Conservation (phyloP, 2,113 vertebrate species). For the Scytalopus superciliaris region DNA sequence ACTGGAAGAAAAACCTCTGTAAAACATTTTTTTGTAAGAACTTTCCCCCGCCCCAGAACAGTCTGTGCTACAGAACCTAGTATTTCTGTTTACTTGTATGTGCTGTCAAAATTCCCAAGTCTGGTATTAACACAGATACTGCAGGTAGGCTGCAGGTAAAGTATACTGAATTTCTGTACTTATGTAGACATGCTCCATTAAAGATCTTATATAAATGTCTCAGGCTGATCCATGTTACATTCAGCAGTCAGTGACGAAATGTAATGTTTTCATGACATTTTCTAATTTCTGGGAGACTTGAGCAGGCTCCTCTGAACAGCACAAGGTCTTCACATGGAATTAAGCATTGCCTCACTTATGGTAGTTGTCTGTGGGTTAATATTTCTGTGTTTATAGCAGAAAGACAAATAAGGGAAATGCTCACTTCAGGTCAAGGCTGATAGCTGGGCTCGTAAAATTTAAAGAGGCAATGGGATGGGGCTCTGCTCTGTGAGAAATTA, state of each 20-base stretch:
- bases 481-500: neutral
- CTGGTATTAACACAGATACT: neutral
- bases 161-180: neutral
- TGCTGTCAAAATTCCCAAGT: neutral
- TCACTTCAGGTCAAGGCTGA: neutral
- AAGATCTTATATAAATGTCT: neutral
- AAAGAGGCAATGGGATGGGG: neutral
- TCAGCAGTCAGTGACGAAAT: neutral
- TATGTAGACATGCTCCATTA: rapidly evolving
- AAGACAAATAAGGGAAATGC: neutral
- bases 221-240: neutral
- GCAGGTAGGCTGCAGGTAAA: neutral
- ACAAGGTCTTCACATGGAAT: neutral
- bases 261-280: neutral
- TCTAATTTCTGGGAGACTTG: neutral
- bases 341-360: neutral
- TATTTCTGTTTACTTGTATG: neutral
- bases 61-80: neutral
- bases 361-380: neutral
- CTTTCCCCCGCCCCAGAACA: neutral
- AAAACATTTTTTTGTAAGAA: neutral
- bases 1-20: neutral
- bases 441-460: neutral
- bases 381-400: neutral
- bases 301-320: neutral